These are phyloP conservation scores for Ciconia nigra DNA, from an alignment of 2,797 vertebrate species.

Conservation along the genomic window DNA sequence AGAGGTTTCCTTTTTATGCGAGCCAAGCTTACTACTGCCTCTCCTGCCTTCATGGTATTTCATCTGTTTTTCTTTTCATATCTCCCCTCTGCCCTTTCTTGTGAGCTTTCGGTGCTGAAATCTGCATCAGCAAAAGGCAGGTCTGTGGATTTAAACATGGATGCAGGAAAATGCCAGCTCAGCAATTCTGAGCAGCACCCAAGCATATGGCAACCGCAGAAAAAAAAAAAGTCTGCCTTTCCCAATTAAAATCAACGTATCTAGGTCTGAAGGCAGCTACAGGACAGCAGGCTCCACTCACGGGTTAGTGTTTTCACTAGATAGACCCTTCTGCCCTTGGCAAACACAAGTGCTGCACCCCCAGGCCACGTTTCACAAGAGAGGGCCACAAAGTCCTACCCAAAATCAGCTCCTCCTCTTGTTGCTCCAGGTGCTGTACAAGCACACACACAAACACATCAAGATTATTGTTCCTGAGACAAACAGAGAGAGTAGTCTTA, in stretches of 20 bases:
- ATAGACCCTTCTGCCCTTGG: not conserved
- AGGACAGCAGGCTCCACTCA: not conserved
- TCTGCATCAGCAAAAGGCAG: not conserved
- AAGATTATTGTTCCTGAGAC: not conserved
- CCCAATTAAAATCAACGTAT: not conserved
- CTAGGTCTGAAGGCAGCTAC: not conserved
- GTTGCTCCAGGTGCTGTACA: not conserved
- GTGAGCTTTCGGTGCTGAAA: not conserved
- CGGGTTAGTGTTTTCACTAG: not conserved
- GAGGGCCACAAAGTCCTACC: not conserved
- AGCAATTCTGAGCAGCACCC: not conserved
- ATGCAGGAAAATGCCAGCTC: not conserved
- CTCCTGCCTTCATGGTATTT: not conserved
- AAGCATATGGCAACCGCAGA: not conserved
- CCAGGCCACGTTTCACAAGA: not conserved
- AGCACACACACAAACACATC: rapidly evolving
- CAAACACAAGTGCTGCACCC: not conserved
- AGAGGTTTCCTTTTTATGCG: not conserved
- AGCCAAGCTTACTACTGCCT: not conserved
- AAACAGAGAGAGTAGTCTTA: not conserved
- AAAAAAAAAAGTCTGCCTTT: not conserved
- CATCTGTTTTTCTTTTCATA: not conserved
- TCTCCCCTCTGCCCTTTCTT: not conserved
- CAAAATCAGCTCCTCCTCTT: not conserved
- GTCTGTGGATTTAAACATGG: not conserved